A percentile compares a stretch with the other conserved stretches of the same genome.
Evolutionary conservation across 2,113 vertebrate species (phyloP).

Genomic region (Tachycineta bicolor): DNA sequence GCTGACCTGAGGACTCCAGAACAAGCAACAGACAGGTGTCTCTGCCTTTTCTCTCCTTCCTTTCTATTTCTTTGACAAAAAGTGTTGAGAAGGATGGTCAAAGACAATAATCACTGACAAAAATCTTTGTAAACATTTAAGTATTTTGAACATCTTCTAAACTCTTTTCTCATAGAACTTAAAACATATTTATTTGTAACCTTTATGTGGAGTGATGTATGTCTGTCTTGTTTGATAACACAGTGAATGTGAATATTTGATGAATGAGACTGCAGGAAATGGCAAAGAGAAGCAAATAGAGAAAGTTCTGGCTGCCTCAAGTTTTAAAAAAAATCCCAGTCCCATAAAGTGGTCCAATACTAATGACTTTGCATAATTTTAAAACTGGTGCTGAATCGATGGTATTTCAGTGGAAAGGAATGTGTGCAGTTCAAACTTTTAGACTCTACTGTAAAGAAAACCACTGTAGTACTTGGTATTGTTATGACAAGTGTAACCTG

Average conservation of each 20-base stretch:
- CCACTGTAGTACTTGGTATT: constrained; percentile 65
- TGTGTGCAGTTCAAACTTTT: not conserved
- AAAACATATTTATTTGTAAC: constrained; percentile 76
- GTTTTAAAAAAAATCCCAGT: constrained; percentile 1
- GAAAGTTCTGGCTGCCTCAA: not conserved
- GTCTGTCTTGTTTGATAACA: constrained; percentile 67
- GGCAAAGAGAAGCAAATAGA: not conserved
- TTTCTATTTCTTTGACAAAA: constrained; percentile 59
- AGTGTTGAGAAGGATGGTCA: constrained; percentile 48
- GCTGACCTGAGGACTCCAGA: constrained; percentile 26
- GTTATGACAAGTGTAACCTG: constrained; percentile 61
- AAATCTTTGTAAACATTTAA: constrained; percentile 52
- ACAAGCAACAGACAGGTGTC: constrained; percentile 49
- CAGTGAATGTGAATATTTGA: constrained; percentile 21
- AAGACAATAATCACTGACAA: constrained; percentile 55
- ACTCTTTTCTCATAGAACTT: constrained; percentile 43
- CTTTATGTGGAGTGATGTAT: constrained; percentile 72
- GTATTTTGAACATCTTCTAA: constrained; percentile 69
- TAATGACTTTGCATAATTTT: not conserved
- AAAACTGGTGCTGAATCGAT: not conserved
- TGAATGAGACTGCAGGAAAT: not conserved
- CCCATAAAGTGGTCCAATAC: not conserved
- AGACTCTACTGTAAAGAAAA: constrained; percentile 43
- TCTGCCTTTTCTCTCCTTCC: constrained; percentile 55
- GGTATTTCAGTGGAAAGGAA: constrained; percentile 48